Conservation (phyloP, 2,888 invertebrate species). For the Pemphredon lugubris region DNA sequence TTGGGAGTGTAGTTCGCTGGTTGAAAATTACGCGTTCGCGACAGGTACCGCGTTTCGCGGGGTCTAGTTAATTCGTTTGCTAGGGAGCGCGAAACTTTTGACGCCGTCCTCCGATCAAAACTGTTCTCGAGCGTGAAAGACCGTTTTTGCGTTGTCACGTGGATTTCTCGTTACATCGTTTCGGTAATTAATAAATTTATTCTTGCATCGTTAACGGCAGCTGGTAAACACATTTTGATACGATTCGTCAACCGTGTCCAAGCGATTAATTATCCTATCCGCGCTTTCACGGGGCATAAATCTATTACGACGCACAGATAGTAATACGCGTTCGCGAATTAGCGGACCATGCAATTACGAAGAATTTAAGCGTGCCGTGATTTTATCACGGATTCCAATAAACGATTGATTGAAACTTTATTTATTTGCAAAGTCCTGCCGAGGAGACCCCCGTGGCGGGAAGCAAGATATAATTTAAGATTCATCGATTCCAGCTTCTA, state of each 20-base stretch:
- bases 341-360: not conserved
- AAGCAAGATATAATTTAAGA: not conserved
- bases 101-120: too few species aligned
- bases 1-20: too few species aligned
- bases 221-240: slow-evolving; percentile 22
- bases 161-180: too few species aligned
- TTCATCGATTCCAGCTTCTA: not conserved
- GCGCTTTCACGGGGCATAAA: slow-evolving; percentile 1
- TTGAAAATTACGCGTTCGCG: not conserved
- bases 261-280: slow-evolving; percentile 43
- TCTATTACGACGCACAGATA: slow-evolving; percentile 25
- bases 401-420: not conserved
- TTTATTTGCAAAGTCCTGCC: not conserved
- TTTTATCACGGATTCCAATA: not conserved
- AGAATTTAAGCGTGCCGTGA: not conserved
- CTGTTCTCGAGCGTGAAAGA: too few species aligned
- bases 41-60: not conserved
- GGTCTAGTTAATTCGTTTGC: not conserved
- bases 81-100: not conserved
- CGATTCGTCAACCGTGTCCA: slow-evolving; percentile 44
- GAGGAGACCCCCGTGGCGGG: not conserved
- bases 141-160: too few species aligned
- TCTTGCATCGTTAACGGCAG: slow-evolving; percentile 18
- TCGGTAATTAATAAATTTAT: slow-evolving; percentile 7
- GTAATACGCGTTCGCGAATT: slow-evolving; percentile 7